Conservation (phyloP, 2,797 vertebrate species). For the Sebastes aleutianus region DNA sequence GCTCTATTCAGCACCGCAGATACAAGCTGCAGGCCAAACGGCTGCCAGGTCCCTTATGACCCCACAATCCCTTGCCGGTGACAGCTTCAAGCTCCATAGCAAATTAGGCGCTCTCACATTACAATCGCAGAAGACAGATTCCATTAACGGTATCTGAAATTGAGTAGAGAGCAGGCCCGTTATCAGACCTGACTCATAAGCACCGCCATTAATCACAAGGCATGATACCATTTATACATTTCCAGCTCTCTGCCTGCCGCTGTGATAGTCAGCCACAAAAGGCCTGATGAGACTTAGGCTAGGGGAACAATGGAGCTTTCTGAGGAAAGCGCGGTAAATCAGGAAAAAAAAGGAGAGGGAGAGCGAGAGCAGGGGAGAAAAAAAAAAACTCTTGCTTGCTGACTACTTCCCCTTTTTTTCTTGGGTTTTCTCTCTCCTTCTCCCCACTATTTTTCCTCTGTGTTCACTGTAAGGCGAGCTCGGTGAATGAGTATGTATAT, state of each 20-base stretch:
- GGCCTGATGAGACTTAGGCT: slow-evolving; percentile 99
- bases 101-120: slow-evolving; percentile 99
- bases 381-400: slow-evolving; percentile 77
- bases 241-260: slow-evolving; percentile 99
- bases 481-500: slow-evolving; percentile 48
- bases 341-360: slow-evolving; percentile 85
- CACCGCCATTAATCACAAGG: slow-evolving; percentile 99
- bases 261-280: slow-evolving; percentile 99
- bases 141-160: slow-evolving; percentile 99
- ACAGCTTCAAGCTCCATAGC: slow-evolving; percentile 99
- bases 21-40: slow-evolving; percentile 99
- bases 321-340: slow-evolving; percentile 99
- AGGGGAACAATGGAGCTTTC: slow-evolving; percentile 99
- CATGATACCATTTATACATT: slow-evolving; percentile 99
- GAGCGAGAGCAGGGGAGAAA: slow-evolving; percentile 68
- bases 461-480: slow-evolving; percentile 65
- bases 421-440: slow-evolving; percentile 64
- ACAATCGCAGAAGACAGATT: slow-evolving; percentile 99
- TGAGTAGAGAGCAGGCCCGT: slow-evolving; percentile 99
- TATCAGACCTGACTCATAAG: slow-evolving; percentile 99
- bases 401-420: slow-evolving; percentile 80
- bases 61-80: slow-evolving; percentile 99
- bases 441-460: slow-evolving; percentile 65
- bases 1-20: slow-evolving; percentile 99
- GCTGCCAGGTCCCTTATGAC: slow-evolving; percentile 99